Base-by-base conservation (phyloP, 2,113 vertebrate genomes). In the Ciconia boyciana region DNA sequence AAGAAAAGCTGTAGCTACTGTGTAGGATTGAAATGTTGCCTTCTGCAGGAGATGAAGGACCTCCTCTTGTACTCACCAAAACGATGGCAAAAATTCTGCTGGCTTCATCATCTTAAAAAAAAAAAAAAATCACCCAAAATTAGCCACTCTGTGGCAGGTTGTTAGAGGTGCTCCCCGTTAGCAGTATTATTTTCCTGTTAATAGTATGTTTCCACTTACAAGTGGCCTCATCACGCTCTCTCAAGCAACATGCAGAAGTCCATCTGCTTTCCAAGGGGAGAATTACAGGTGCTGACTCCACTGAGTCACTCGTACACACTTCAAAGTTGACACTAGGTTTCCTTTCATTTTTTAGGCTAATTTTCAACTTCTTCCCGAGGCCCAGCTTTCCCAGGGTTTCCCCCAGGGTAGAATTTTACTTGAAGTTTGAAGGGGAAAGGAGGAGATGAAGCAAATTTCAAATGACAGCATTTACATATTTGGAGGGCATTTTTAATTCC, bases 401-500 rank as follows among this genome's bases (percentile, higher is more conserved):
- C 44, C 58, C 31, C 57, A 46, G 44, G 80, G 69, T n/a, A 46
- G 83, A 84, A 60, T 84, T 79, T 68, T 91, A 44, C 89, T 87
- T 87, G 14, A 62, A 70, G 36, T 62, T 89, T 80, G 55, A 79
- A 93, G 62, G 70, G 32, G 32, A 84, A 84, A 84, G 48, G 32
- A 58, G 16, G 22, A 75, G 61, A 52, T 64, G 52, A 89, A 91
- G 64, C 51, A 75, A 52, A 57, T 95, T 87, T 54, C 55, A 94
- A 96, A 61, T 41, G 20, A 75, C 32, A 75, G 24, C 18, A 57
- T 81, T 92, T 94, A 71, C 46, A 18, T 81, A 81, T 92, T 90
- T 77, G 79, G 72, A 90, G 80, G 60, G 52, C 68, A 75, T 92
- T 81, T 92, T 93, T 71, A 86, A 82, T 87, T 93, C 81, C 48